A percentile compares a stretch with the other conserved stretches of the same genome.
phyloP scores from a whole-genome alignment of 1,140 invertebrate genomes.

The Penaeus japonicus region DNA sequence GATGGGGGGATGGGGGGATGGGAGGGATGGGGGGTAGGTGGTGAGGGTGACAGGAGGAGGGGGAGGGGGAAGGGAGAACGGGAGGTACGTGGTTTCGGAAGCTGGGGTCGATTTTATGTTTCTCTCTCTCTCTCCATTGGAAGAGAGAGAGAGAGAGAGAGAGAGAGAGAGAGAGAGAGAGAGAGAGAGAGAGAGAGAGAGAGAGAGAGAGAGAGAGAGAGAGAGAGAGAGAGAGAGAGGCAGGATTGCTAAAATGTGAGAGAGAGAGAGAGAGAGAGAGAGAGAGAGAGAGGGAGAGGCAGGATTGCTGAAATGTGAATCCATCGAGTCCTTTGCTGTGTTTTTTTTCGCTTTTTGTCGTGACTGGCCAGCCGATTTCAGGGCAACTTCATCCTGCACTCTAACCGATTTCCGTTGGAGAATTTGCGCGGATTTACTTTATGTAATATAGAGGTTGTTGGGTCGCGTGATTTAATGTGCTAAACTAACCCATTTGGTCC shows the following conservation, averaged over 20 bases:
- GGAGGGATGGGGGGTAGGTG: background rate
- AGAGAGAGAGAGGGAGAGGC: background rate
- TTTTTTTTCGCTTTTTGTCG: too few relatives aligned
- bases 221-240: background rate
- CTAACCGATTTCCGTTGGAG: background rate
- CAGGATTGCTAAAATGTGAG: background rate
- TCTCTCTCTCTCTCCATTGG: too few relatives aligned
- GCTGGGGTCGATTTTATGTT: background rate
- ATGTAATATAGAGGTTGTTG: conserved; percentile 21
- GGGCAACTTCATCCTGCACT: background rate
- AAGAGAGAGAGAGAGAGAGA: background rate
- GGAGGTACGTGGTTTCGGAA: background rate
- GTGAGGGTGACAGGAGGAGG: background rate
- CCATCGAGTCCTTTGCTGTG: too few relatives aligned
- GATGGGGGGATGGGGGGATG: too few relatives aligned
- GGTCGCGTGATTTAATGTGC: conserved; percentile 51
- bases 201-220: background rate
- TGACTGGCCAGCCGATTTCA: too few relatives aligned
- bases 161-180: background rate
- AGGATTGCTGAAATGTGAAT: background rate
- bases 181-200: background rate
- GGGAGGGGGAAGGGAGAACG: background rate
- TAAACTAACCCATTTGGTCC: conserved; percentile 53
- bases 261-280: background rate
- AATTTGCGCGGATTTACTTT: background rate